Percentiles rank a stretch among this genome's conserved stretches.
Evolutionary conservation across 2,888 invertebrate genomes (phyloP).

Genomic region (Doris montereyensis): DNA sequence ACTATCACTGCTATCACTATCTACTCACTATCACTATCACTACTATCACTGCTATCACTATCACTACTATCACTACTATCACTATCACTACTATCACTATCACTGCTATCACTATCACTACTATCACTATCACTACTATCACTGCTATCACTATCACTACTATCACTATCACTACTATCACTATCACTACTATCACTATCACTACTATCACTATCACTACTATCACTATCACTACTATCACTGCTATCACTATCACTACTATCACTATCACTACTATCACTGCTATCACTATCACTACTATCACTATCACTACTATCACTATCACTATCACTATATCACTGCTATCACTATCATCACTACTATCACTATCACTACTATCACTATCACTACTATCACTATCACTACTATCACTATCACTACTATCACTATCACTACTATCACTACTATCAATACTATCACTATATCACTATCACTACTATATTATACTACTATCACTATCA

Average conservation of each 20-base stretch:
- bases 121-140: slow-evolving; percentile 42
- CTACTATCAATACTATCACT: no score
- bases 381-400: no score
- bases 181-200: slow-evolving; percentile 24
- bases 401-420: no score
- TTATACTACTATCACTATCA: no score
- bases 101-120: slow-evolving; percentile 41
- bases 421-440: no score
- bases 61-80: slow-evolving; percentile 42
- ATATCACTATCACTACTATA: no score
- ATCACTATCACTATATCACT: background rate
- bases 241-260: slow-evolving; percentile 37
- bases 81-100: slow-evolving; percentile 38
- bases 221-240: slow-evolving; percentile 37
- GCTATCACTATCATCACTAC: no score
- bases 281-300: background rate
- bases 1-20: no score
- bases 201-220: slow-evolving; percentile 33
- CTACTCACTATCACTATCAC: background rate
- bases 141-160: slow-evolving; percentile 39
- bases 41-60: slow-evolving; percentile 39
- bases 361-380: no score
- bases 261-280: slow-evolving; percentile 33
- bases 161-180: slow-evolving; percentile 41
- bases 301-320: background rate